phyloP scores from a whole-genome alignment of 2,113 vertebrate genomes.

The Haemorhous mexicanus region DNA sequence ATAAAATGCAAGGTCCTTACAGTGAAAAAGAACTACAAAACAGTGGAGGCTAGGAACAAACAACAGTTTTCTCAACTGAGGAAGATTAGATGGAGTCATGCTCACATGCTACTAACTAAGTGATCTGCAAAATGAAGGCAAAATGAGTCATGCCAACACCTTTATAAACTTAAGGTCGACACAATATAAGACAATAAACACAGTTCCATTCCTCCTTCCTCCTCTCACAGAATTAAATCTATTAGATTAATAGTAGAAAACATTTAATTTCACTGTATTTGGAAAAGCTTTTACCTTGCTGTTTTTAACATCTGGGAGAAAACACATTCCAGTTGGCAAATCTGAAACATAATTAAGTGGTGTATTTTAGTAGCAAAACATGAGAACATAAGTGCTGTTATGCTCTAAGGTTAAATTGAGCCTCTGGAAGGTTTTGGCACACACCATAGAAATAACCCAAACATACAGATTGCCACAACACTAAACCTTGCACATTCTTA shows the following conservation, averaged over 20 bases:
- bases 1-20: background rate
- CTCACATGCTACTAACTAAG: background rate
- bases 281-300: constrained; percentile 57
- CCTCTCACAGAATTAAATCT: background rate
- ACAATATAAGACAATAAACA: background rate
- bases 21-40: background rate
- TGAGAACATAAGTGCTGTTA: background rate
- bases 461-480: background rate
- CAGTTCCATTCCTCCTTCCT: background rate
- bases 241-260: background rate
- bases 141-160: background rate
- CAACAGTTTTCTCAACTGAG: background rate
- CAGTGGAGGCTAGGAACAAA: background rate
- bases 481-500: background rate
- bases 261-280: background rate
- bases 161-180: background rate
- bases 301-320: constrained; percentile 69
- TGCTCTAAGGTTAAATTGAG: rapidly evolving
- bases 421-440: background rate
- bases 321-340: constrained; percentile 69
- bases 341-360: constrained; percentile 66
- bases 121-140: background rate
- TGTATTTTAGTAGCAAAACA: background rate
- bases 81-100: background rate
- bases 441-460: background rate